Evolutionary conservation across 2,888 invertebrate genomes (phyloP).

Genomic region (Plagodis dolabraria): DNA sequence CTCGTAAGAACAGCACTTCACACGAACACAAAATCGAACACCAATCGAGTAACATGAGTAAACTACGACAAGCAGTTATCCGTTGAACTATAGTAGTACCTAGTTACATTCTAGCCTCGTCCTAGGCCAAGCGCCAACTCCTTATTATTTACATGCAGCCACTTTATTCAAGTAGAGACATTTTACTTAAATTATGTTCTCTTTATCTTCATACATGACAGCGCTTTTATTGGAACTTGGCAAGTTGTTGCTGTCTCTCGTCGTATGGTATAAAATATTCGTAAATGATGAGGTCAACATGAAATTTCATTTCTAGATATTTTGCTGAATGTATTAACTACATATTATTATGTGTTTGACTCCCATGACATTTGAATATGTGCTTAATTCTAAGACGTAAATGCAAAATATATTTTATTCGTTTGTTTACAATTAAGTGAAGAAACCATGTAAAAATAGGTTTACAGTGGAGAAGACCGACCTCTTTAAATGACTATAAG

Average conservation of each 20-base stretch:
- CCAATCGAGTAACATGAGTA: constrained; percentile 29
- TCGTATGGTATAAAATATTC: constrained; percentile 8
- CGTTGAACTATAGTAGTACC: constrained; percentile 46
- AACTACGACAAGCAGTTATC: constrained; percentile 33
- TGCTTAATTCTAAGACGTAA: no score
- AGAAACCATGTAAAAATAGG: no score
- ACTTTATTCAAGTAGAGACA: constrained; percentile 39
- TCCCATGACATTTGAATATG: no score
- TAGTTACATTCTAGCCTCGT: constrained; percentile 56
- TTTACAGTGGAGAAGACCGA: no score
- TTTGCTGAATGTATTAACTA: neutral
- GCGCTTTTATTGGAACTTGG: constrained; percentile 31
- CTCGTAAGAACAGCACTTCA: no score
- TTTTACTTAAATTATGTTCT: constrained; percentile 30
- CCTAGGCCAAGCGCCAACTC: constrained; percentile 44
- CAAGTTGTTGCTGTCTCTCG: constrained; percentile 19
- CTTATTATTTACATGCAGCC: constrained; percentile 40
- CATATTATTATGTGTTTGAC: neutral
- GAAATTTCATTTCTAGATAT: neutral
- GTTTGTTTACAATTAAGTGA: no score
- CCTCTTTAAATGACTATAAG: no score
- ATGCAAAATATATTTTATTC: no score
- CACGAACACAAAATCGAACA: neutral
- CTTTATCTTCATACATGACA: constrained; percentile 29
- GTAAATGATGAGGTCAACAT: constrained; percentile 13